phyloP scores from a whole-genome alignment of 2,797 vertebrate species.

The Vespertilio murinus region DNA sequence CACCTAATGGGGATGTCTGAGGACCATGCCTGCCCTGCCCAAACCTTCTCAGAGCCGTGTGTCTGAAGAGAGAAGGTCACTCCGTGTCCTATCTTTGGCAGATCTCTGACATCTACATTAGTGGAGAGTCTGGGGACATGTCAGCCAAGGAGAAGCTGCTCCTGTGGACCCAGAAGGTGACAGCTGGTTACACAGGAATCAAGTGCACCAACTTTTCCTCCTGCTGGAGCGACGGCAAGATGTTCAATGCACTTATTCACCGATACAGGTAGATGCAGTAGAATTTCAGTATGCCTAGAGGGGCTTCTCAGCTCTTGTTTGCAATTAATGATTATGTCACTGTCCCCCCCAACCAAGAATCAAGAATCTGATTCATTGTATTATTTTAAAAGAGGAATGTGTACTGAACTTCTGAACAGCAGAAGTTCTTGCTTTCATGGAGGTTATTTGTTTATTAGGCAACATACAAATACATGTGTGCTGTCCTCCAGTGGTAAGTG shows the following conservation, averaged over 20 bases:
- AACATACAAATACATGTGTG: neutral
- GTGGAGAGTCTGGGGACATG: slow-evolving; percentile 96
- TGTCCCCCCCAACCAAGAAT: neutral
- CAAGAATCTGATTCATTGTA: slow-evolving; percentile 30
- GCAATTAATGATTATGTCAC: neutral
- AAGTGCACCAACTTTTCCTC: slow-evolving; percentile 98
- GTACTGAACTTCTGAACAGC: neutral
- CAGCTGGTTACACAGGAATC: slow-evolving; percentile 92
- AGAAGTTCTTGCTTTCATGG: neutral
- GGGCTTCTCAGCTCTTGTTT: neutral
- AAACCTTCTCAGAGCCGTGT: neutral
- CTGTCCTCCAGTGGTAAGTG: neutral
- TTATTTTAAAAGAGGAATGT: slow-evolving; percentile 32
- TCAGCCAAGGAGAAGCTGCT: slow-evolving; percentile 99
- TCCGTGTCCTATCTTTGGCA: slow-evolving; percentile 76
- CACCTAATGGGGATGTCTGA: neutral
- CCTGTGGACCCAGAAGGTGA: slow-evolving; percentile 96
- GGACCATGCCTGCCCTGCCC: neutral
- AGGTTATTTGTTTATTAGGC: neutral
- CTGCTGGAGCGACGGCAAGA: slow-evolving; percentile 95
- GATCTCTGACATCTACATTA: slow-evolving; percentile 99
- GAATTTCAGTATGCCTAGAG: neutral
- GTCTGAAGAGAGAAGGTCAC: neutral
- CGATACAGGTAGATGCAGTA: slow-evolving; percentile 91
- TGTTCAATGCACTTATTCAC: slow-evolving; percentile 99